Base-by-base conservation (phyloP, 1,140 invertebrate species). In the Adelges cooleyi region DNA sequence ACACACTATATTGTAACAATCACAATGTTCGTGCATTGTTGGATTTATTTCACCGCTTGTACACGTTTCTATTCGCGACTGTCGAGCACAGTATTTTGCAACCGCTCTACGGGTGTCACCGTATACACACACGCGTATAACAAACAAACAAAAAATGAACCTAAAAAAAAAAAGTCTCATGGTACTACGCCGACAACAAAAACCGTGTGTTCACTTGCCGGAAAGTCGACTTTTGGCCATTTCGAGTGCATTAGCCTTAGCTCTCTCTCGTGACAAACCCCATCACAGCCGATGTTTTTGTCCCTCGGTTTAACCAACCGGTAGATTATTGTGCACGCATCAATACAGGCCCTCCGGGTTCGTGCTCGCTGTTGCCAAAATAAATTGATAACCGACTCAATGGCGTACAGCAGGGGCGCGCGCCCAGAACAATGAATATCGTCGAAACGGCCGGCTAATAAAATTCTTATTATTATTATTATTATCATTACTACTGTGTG, bases 361-460 rank as follows among this genome's bases (percentile, higher is more conserved):
- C 42, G 54, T 62, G 54, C 46, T 62, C 42, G 54, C 54, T 46
- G 54, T 62, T 48, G 54, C 42, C 42, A 62, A 62, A 62, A 29
- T 62, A 62, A 62, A 46, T 62, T 62, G 54, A 62, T 62, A 62
- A 62, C 54, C 54, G 38, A 44, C 38, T 11, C 20, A 11, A 44
- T 10, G 4, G 9, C 38, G 22, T 11, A 10, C 3, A n/a, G 1
- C 8, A 3, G 3, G 13, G 13, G 13, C n/a, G 38, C 18, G 29
- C 11, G 11, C 52, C 33, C n/a, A 29, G 18, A 40, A 62, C 54
- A 48, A 62, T 62, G 11, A 44, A 44, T 4, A 44, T n/a, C 40
- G 5, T n/a, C n/a, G 3, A 44, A 5, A n/a, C 40, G 15, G 11
- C 29, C 29, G 29, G 11, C 29, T 33, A 33, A 33, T 33, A 5